Evolutionary conservation across 1,140 invertebrate genomes (phyloP).

Genomic region (Cardiocondyla obscurior): DNA sequence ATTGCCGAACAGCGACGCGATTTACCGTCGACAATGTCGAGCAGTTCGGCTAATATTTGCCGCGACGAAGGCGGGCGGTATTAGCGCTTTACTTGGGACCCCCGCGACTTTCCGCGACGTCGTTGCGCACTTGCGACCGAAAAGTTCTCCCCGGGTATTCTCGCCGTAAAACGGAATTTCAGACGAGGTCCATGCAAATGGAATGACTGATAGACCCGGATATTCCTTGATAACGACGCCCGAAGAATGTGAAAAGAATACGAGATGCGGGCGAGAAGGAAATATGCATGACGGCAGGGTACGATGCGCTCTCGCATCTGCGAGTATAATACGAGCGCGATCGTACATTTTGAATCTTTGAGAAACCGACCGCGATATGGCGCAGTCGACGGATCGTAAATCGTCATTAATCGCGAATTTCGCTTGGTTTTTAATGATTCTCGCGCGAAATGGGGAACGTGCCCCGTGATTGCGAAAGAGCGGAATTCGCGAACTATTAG

Average conservation of each 20-base stretch:
- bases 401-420: neutral
- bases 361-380: neutral
- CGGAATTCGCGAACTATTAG: neutral
- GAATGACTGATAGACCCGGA: slow-evolving; percentile 28
- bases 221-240: slow-evolving; percentile 12
- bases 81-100: neutral
- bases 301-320: slow-evolving; percentile 27
- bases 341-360: slow-evolving; percentile 7
- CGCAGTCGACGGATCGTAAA: neutral
- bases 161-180: neutral
- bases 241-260: slow-evolving; percentile 44
- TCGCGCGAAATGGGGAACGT: neutral
- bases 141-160: neutral
- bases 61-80: neutral
- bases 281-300: slow-evolving; percentile 34
- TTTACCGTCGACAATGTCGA: neutral
- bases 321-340: slow-evolving; percentile 20
- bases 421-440: neutral
- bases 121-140: neutral
- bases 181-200: slow-evolving; percentile 7
- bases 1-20: neutral
- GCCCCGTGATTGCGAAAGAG: neutral
- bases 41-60: neutral
- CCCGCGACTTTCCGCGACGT: neutral
- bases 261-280: slow-evolving; percentile 1